These are phyloP conservation scores for Callospermophilus lateralis DNA, from an alignment of 2,113 vertebrate species.

Conservation along the genomic window DNA sequence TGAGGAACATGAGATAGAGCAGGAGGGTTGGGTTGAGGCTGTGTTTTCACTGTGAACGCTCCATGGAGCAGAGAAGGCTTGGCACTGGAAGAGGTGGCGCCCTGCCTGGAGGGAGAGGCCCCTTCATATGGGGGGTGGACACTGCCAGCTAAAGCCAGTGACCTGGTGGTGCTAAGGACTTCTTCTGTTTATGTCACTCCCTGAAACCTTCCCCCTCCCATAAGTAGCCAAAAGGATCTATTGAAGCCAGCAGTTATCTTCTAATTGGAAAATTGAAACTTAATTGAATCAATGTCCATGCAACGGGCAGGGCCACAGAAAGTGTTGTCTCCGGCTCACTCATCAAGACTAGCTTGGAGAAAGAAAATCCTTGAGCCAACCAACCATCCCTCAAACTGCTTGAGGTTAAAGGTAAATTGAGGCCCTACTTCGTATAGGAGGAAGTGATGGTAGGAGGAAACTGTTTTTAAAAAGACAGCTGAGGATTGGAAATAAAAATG, in stretches of 20 bases:
- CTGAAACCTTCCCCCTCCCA: background rate
- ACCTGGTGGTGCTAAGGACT: no score
- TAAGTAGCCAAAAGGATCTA: background rate
- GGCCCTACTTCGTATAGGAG: background rate
- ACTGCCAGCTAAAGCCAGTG: background rate
- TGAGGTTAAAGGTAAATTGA: background rate
- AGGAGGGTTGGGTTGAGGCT: background rate
- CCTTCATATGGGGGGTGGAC: background rate
- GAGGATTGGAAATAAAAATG: background rate
- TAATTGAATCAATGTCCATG: background rate
- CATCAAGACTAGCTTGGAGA: background rate
- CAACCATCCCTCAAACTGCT: background rate
- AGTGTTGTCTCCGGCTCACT: background rate
- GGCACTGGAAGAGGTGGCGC: background rate
- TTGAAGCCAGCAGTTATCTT: background rate
- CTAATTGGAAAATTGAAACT: background rate
- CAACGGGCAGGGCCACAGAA: fast-evolving
- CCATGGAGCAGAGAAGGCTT: background rate
- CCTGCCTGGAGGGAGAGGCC: background rate
- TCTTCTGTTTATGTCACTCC: background rate
- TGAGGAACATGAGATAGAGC: conserved; percentile 35
- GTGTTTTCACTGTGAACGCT: background rate
- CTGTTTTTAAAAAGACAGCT: background rate
- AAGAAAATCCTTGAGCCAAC: background rate
- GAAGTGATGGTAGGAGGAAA: background rate